Base-by-base conservation (phyloP, 2,888 invertebrate species). In the Megaustenia siamemsis region DNA sequence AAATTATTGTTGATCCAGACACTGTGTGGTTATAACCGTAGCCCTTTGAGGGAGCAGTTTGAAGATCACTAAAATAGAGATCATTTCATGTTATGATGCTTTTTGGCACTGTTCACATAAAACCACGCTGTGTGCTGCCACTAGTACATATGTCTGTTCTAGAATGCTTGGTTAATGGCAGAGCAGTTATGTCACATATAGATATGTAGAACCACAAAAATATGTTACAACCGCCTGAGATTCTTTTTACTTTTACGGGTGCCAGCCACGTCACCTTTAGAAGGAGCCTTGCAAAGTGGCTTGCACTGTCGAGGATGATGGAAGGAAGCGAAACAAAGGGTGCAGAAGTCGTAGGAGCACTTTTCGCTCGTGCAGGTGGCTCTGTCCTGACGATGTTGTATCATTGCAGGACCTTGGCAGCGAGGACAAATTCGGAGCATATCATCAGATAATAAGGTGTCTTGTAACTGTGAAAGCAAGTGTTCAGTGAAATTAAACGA, bases 341-440 rank as follows among this genome's bases (percentile, higher is more conserved):
- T 87, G 86, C 92, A 92, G 85, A 88, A 91, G 76, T 90, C 90
- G 86, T 87, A 90, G 10, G 35, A 53, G 86, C 92, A 92, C n/a
- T 88, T 85, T 0, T 68, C n/a, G 63, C 89, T 89, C 32, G 85
- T 86, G 85, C 92, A 92, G n/a, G 81, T 82, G 0, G 90, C 92
- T 45, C 90, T 82, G 2, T 91, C 90, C 66, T 90, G 88, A 0
- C 88, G 88, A 3, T 89, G 89, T 15, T 88, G 83, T 4, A 90
- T 89, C 73, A 88, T 88, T 28, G 92, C 89, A 12, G 91, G 89
- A 43, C 87, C 87, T 21, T 88, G 87, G 86, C 92, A 92, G 35
- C 84, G 86, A 0, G 91, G 90, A 86, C 92, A 92, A 40, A 89
- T 89, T 45, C 88, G 86, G 24, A 92, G 88, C 6, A 80, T 83